phyloP scores from a whole-genome alignment of 2,113 vertebrate genomes.

The Phaetusa simplex region DNA sequence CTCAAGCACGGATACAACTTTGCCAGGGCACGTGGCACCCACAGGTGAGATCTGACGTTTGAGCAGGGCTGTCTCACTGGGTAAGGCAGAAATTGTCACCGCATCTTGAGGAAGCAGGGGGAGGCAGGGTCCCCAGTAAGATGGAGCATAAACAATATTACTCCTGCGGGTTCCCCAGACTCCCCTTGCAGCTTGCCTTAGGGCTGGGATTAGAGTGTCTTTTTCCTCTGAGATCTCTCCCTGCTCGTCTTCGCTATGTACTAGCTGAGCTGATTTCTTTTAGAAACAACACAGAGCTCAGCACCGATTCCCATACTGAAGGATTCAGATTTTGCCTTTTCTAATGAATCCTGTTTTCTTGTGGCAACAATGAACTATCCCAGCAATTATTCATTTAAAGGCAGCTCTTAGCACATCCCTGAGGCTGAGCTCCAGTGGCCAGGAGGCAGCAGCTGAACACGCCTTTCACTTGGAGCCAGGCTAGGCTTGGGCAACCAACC shows the following conservation, averaged over 20 bases:
- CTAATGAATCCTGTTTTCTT: background rate
- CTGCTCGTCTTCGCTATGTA: background rate
- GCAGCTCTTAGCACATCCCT: background rate
- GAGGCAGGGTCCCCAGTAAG: background rate
- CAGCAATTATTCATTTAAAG: background rate
- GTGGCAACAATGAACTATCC: too few species aligned
- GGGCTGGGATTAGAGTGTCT: background rate
- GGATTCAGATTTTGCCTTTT: background rate
- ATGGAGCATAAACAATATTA: background rate
- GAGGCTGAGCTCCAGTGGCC: background rate
- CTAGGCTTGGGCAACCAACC: background rate
- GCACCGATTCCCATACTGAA: background rate
- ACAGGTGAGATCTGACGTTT: background rate
- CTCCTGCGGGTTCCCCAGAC: background rate
- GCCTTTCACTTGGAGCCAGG: background rate
- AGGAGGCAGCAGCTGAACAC: background rate
- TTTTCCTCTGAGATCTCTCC: background rate
- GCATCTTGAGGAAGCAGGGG: background rate
- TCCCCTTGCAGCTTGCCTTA: background rate
- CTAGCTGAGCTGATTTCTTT: background rate
- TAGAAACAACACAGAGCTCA: background rate
- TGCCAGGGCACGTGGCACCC: background rate
- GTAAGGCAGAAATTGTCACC: background rate
- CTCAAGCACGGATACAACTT: background rate
- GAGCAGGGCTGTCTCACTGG: background rate